Evolutionary conservation across 2,113 vertebrate species (phyloP), one percentile per base, ranked within the genome.

Genomic region (Xenus cinereus): DNA sequence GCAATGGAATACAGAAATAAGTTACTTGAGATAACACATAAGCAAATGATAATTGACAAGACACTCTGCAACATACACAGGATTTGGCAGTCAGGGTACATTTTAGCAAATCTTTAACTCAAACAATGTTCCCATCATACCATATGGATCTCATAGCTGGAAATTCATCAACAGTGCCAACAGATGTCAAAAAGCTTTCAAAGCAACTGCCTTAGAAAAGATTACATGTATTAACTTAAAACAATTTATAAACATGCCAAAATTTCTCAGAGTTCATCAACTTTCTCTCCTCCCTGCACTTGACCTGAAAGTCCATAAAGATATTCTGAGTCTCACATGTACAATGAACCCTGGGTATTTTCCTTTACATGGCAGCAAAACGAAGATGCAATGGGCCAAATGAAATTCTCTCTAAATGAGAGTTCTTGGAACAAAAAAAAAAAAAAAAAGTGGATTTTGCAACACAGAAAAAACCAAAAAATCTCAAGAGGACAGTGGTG

Each of bases 161-260:
- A 96, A 94, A 92, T 54, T 51, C 73, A 82, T 73, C 75, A 86
- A 51, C 74, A 67, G 41, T 74, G 90, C 90, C 76, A 94, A 79
- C 59, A 93, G 79, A 93, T 87, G 78, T 95, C 90, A 91, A 37
- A 94, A 92, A 86, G 46, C 63, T 95, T 90, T 93, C 94, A 92
- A 74, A 93, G 72, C 67, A 85, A 76, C 43, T 76, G 62, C 74
- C 46, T 93, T 76, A 79, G 89, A 85, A 92, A 83, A 83, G 75
- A 85, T 74, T 89, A 73, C 50, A 69, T 48, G 43, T 33, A 95
- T 80, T 93, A 89, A 84, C 28, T 94, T 89, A 37, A 96, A 94
- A 43, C 48, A 85, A 35, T 79, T 54, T 67, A 93, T 72, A 88
- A 96, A 91, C 59, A 89, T 39, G 67, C 14, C 46, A 83, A 73